Evolutionary conservation across 2,797 vertebrate species (phyloP).

Genomic region (Lerista edwardsae): DNA sequence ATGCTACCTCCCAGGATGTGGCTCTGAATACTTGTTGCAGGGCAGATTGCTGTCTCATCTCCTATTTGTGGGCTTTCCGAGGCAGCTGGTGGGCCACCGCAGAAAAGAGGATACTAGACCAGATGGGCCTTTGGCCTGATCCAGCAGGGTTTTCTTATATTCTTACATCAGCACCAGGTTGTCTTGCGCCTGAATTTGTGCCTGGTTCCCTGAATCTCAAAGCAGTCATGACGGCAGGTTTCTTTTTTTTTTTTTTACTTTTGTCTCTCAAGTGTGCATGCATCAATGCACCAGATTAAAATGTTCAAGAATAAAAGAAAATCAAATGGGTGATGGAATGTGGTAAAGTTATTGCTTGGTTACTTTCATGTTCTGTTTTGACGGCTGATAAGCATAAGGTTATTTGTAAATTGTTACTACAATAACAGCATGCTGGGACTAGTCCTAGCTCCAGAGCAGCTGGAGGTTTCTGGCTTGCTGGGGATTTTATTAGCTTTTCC

Average conservation of each 20-base stretch:
- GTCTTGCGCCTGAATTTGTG: background rate
- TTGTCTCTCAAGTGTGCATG: background rate
- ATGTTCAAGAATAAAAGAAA: background rate
- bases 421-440: background rate
- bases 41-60: too few relatives aligned
- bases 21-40: too few relatives aligned
- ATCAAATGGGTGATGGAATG: background rate
- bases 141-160: too few relatives aligned
- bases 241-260: too few relatives aligned
- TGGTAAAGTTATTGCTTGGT: background rate
- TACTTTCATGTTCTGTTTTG: background rate
- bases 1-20: too few relatives aligned
- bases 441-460: background rate
- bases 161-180: too few relatives aligned
- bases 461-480: background rate
- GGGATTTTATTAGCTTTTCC: background rate
- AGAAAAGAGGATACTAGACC: too few relatives aligned
- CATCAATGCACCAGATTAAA: background rate
- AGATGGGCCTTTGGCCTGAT: too few relatives aligned
- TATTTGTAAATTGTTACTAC: conserved; percentile 8
- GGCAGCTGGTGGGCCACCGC: too few relatives aligned
- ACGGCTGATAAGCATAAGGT: background rate
- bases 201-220: background rate
- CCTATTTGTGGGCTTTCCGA: too few relatives aligned
- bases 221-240: background rate